Base-by-base conservation (phyloP, 1,140 invertebrate genomes). In the Cotesia typhae region DNA sequence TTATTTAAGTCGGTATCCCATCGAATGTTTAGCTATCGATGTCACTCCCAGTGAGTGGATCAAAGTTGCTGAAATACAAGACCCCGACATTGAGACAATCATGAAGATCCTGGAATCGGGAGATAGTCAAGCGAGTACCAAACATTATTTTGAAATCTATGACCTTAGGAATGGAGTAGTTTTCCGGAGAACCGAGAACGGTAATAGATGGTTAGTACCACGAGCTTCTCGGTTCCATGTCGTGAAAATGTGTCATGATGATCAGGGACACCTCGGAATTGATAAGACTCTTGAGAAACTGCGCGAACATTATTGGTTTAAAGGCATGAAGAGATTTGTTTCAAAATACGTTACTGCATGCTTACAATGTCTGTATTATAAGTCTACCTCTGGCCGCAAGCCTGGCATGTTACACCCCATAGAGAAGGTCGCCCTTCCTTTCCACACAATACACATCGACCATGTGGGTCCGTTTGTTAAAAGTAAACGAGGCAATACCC, bases 361-460 rank as follows among this genome's bases (percentile, higher is more conserved):
- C 38, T 20, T 76, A 35, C 71, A 73, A n/a, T 79, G 76, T 51
- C 28, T 71, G 0, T 76, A 77, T 65, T 65, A 74, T 63, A 77
- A 79, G 51, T 28, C 55, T 12, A n/a, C 14, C 20, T 38, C 57
- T 4, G 69, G 74, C 35, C 66, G 64, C 4, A 67, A 74, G 61
- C 71, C 69, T 38, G 67, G 70, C 41, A 47, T 47, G 41, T 47
- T 82, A 5, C 78, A 82, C 61, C 74, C 75, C 4, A 81, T 84
- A 3, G 74, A 77, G 10, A 82, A 81, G 41, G 35, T 73, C 1
- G 64, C 74, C 9, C 63, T 76, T 0, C 80, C 82, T 12, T 82
- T 84, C 38, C 79, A 83, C 38, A 84, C 83, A 0, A 12, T 83
- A 4, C 78, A 82, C 52, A 51, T 81, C 5, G 78, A 83, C 59